Percentiles rank a stretch among this genome's conserved stretches.
These are phyloP conservation scores for Glaucidium brasilianum DNA, from an alignment of 2,113 vertebrate species.

Conservation along the genomic window DNA sequence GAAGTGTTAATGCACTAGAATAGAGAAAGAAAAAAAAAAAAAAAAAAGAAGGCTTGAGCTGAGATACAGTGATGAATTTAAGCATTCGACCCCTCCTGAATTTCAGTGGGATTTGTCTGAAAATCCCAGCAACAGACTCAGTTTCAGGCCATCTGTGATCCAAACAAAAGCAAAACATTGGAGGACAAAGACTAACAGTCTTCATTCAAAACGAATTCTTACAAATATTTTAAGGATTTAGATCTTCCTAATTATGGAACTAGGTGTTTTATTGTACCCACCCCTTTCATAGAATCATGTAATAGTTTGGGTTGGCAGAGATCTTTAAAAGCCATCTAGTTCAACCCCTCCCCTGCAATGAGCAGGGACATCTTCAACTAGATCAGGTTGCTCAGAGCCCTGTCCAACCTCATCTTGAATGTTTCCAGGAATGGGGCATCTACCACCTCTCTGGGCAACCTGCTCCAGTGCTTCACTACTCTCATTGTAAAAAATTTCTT, in stretches of 20 bases:
- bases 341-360: background rate
- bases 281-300: rapidly evolving
- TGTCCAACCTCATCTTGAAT: background rate
- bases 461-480: background rate
- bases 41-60: background rate
- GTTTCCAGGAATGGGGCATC: background rate
- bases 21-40: background rate
- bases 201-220: background rate
- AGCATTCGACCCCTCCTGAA: background rate
- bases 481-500: background rate
- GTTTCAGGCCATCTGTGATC: background rate
- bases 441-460: background rate
- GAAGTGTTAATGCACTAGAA: background rate
- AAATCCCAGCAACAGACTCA: background rate
- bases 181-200: background rate
- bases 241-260: background rate
- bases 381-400: background rate
- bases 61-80: background rate
- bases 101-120: background rate
- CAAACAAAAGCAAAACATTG: background rate
- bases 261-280: background rate
- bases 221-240: background rate
- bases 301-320: background rate
- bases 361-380: background rate
- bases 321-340: background rate